phyloP scores from a whole-genome alignment of 2,113 vertebrate genomes.

The Platanista minor region DNA sequence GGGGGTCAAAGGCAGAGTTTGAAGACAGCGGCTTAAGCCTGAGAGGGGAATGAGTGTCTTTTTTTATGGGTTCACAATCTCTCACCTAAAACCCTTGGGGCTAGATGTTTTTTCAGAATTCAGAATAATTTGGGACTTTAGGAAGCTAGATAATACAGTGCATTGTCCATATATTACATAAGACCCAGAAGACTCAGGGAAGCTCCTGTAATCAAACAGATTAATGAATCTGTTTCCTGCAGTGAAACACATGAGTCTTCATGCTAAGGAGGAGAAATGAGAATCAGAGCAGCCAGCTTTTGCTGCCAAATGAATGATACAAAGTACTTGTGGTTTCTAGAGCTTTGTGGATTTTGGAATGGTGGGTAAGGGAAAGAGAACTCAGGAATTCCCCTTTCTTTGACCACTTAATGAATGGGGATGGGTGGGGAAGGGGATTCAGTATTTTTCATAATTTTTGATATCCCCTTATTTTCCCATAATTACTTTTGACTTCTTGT shows the following conservation, averaged over 20 bases:
- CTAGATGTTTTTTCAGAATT: not conserved
- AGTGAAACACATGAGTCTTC: not conserved
- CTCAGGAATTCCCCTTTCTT: not conserved
- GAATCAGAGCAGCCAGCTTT: not conserved
- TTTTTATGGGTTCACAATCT: not conserved
- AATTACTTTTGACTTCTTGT: not conserved
- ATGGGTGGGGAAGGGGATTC: not conserved
- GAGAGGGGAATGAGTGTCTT: not conserved
- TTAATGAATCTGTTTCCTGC: not conserved
- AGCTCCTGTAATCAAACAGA: too few relatives aligned
- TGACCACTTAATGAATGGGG: not conserved
- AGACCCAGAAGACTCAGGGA: not conserved
- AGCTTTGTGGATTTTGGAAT: not conserved
- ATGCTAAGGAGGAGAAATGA: not conserved
- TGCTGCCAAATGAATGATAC: not conserved
- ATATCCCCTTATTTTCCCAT: not conserved
- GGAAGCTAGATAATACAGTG: not conserved
- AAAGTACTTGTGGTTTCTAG: not conserved
- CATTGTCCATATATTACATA: not conserved
- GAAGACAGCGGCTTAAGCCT: not conserved
- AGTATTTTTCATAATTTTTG: not conserved
- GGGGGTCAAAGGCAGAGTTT: not conserved
- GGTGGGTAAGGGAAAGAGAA: not conserved
- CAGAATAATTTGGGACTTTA: not conserved
- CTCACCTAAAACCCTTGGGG: not conserved